Conservation (phyloP, 1,140 invertebrate genomes). For the Eueides isabella region DNA sequence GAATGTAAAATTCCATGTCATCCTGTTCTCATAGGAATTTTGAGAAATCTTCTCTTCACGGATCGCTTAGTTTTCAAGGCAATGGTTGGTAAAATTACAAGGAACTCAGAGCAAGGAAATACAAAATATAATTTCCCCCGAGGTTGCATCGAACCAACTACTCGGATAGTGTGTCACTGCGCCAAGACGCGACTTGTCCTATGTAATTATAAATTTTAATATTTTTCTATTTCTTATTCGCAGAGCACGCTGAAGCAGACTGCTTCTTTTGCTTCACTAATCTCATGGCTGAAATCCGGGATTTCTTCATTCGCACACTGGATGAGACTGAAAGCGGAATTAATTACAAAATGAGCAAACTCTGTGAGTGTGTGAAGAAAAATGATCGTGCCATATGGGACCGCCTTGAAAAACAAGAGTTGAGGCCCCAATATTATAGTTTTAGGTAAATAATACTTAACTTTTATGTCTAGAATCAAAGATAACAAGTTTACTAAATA, state of each 20-base stretch:
- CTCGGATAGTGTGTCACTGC: too few species aligned
- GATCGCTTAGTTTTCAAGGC: too few species aligned
- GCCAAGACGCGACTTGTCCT: too few species aligned
- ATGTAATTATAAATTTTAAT: not conserved
- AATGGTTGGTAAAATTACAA: too few species aligned
- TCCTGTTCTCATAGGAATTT: too few species aligned
- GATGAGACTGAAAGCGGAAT: slow-evolving; percentile 96
- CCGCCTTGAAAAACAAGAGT: slow-evolving; percentile 90
- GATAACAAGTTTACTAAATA: too few species aligned
- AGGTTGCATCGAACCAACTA: too few species aligned
- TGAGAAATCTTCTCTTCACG: too few species aligned
- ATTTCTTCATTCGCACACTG: slow-evolving; percentile 98
- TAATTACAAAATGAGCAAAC: slow-evolving; percentile 91
- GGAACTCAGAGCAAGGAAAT: too few species aligned
- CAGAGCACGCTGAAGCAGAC: slow-evolving; percentile 97
- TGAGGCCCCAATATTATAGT: slow-evolving; percentile 97
- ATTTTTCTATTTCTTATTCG: slow-evolving; percentile 5
- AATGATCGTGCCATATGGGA: slow-evolving; percentile 91
- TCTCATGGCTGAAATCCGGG: slow-evolving; percentile 97
- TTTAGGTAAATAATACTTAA: slow-evolving; percentile 85
- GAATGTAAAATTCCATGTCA: too few species aligned
- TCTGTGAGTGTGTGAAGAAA: slow-evolving; percentile 89
- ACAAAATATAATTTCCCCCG: too few species aligned
- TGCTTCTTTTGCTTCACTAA: slow-evolving; percentile 99
- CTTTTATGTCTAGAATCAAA: not conserved